Evolutionary conservation across 2,888 invertebrate genomes (phyloP).

Genomic region (Troides aeacus): DNA sequence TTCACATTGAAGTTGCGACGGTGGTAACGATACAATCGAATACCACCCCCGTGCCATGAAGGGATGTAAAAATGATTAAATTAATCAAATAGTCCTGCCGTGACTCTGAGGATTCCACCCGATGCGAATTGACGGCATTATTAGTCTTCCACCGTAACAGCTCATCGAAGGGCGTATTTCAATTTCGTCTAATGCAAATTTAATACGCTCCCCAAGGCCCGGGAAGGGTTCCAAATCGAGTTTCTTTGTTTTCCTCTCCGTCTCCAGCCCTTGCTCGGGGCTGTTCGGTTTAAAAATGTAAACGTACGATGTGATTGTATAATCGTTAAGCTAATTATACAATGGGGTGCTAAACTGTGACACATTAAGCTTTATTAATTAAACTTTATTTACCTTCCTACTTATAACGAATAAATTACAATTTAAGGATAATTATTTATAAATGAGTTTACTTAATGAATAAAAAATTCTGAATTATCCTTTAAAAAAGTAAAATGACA

Average conservation of each 20-base stretch:
- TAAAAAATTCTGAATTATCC: not conserved
- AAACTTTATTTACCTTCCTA: conserved; percentile 43
- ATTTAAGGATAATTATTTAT: not conserved
- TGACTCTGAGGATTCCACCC: conserved; percentile 67
- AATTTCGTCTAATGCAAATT: conserved; percentile 79
- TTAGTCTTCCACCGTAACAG: conserved; percentile 72
- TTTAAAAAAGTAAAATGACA: too few species aligned
- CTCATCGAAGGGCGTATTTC: conserved; percentile 76
- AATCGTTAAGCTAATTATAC: conserved; percentile 54
- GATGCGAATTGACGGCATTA: conserved; percentile 72
- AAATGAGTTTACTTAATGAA: not conserved
- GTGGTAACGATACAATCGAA: conserved; percentile 29
- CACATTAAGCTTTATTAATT: conserved; percentile 73
- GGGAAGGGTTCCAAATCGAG: conserved; percentile 66
- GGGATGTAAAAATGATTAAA: conserved; percentile 71
- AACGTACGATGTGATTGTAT: conserved; percentile 30
- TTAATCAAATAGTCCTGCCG: conserved; percentile 75
- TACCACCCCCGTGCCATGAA: conserved; percentile 35
- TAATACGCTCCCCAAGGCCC: conserved; percentile 70
- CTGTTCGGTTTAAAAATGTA: conserved; percentile 35
- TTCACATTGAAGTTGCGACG: conserved; percentile 8
- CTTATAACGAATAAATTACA: not conserved
- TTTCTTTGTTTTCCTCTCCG: conserved; percentile 69
- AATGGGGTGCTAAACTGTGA: conserved; percentile 60
- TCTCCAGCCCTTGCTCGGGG: conserved; percentile 36